Percentiles rank a stretch among this genome's conserved stretches.
Conservation (phyloP, 2,888 invertebrate genomes). For the Brenthis daphne region DNA sequence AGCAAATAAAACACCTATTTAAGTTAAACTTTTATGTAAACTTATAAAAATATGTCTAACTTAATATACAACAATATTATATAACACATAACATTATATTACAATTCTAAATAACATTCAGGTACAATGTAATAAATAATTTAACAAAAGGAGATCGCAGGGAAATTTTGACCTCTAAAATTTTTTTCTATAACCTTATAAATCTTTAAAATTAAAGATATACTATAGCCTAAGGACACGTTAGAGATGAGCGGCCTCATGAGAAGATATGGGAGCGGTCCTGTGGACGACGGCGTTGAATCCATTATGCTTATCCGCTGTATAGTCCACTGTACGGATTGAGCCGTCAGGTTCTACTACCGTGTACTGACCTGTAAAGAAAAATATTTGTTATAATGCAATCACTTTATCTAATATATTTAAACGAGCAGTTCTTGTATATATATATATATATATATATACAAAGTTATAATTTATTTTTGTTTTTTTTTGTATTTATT, state of each 20-base stretch:
- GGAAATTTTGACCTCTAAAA: constrained; percentile 16
- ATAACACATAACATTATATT: not conserved
- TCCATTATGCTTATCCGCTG: constrained; percentile 77
- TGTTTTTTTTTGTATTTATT: too few relatives aligned
- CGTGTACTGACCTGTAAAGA: constrained; percentile 73
- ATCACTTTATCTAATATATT: too few relatives aligned
- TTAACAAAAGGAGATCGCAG: constrained; percentile 11
- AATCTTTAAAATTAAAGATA: not conserved
- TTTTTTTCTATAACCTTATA: not conserved
- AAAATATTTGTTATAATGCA: constrained; percentile 4
- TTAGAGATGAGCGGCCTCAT: constrained; percentile 64
- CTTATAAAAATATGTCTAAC: too few relatives aligned
- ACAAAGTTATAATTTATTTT: too few relatives aligned
- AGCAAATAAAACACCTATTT: too few relatives aligned
- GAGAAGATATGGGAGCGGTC: constrained; percentile 70
- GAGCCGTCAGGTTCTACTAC: constrained; percentile 78
- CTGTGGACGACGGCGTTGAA: constrained; percentile 78
- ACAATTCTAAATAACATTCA: constrained; percentile 22
- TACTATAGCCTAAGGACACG: not conserved
- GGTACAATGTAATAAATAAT: constrained; percentile 33
- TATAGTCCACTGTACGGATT: constrained; percentile 78
- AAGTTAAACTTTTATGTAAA: too few relatives aligned
- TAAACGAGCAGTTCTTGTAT: too few relatives aligned
- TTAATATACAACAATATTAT: too few relatives aligned
- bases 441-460: too few relatives aligned